Evolutionary conservation across 2,888 invertebrate species (phyloP).

Genomic region (Hydraecia micacea): DNA sequence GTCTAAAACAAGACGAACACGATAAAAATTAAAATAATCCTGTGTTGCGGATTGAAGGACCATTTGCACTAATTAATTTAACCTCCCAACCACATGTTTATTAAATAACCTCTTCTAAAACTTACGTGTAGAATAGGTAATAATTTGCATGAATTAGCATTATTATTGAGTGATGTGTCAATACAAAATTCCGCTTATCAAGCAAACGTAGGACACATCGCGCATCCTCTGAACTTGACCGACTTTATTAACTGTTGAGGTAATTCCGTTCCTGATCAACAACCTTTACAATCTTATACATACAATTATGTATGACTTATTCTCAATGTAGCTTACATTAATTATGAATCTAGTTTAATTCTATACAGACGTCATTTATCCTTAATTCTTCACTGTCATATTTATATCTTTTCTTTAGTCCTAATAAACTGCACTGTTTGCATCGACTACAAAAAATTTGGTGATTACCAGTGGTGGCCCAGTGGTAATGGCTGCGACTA

Average conservation of each 20-base stretch:
- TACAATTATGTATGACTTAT: conserved; percentile 19
- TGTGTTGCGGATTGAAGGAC: conserved; percentile 6
- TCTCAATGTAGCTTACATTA: conserved; percentile 10
- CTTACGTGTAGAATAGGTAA: neutral
- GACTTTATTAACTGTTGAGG: conserved; percentile 45
- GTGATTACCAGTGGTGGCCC: no score
- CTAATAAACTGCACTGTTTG: neutral
- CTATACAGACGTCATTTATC: neutral
- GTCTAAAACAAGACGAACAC: neutral
- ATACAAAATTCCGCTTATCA: conserved; percentile 45
- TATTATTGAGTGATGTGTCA: conserved; percentile 35
- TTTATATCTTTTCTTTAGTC: neutral
- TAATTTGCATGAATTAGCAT: conserved; percentile 20
- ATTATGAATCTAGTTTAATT: conserved; percentile 24
- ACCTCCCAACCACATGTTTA: neutral
- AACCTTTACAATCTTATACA: conserved; percentile 25
- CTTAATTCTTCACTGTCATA: neutral
- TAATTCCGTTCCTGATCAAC: conserved; percentile 24
- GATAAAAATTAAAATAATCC: neutral
- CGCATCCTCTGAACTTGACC: conserved; percentile 64
- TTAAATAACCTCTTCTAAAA: neutral
- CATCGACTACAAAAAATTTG: neutral
- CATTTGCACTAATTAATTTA: neutral
- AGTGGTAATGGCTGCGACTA: no score
- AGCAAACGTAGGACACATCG: conserved; percentile 36